Percentiles rank a stretch among this genome's conserved stretches.
Evolutionary conservation across 2,113 vertebrate species (phyloP).

Genomic region (Tetrao urogallus): DNA sequence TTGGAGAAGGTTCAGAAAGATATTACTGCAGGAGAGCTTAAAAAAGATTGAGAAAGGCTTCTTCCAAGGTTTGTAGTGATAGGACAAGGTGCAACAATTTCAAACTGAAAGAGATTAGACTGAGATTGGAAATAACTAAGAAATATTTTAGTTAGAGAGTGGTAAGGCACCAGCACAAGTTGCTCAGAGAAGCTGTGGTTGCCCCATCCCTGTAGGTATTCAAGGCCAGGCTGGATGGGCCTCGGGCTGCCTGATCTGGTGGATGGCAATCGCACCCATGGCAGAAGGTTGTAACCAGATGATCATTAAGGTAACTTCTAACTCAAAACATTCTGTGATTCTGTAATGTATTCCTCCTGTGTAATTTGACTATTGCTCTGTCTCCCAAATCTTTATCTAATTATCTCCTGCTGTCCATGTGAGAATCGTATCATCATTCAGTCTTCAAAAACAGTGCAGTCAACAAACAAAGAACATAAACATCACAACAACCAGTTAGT

Average conservation of each 20-base stretch:
- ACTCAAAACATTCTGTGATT: neutral
- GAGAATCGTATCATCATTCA: neutral
- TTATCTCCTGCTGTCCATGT: neutral
- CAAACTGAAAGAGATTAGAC: neutral
- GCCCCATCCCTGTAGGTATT: neutral
- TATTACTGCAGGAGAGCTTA: neutral
- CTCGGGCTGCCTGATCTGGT: neutral
- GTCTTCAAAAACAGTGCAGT: neutral
- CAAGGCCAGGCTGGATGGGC: neutral
- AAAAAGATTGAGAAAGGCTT: neutral
- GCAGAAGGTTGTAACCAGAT: neutral
- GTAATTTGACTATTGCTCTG: neutral
- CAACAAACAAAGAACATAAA: neutral
- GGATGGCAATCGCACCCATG: neutral
- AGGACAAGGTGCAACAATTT: neutral
- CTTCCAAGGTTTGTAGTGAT: neutral
- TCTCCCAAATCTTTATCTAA: neutral
- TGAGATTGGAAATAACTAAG: neutral
- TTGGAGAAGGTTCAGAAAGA: neutral
- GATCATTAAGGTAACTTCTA: neutral
- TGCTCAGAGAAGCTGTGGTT: neutral
- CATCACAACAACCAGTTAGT: neutral
- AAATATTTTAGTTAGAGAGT: neutral
- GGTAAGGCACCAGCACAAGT: neutral
- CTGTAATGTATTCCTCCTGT: neutral